Conservation (phyloP, 2,888 invertebrate species). For the Polymixis flavicincta region DNA sequence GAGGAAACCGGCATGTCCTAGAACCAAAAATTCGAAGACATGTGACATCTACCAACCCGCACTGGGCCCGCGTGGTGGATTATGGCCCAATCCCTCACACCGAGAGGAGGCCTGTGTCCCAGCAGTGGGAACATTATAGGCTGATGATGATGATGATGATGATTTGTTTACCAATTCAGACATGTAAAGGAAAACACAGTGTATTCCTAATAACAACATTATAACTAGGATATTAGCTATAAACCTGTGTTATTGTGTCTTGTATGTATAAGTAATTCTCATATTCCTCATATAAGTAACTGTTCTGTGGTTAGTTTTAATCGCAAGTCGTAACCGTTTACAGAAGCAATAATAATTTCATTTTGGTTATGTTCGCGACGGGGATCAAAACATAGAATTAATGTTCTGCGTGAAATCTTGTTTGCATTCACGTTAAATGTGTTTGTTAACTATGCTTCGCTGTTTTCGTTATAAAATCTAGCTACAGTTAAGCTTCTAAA, state of each 20-base stretch:
- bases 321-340: slow-evolving; percentile 86
- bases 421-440: slow-evolving; percentile 78
- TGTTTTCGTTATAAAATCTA: slow-evolving; percentile 78
- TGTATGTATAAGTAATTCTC: slow-evolving; percentile 57
- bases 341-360: slow-evolving; percentile 88
- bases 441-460: slow-evolving; percentile 64
- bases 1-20: too few species aligned
- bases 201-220: slow-evolving; percentile 74
- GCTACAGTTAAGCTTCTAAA: slow-evolving; percentile 49
- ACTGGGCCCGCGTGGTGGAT: too few species aligned
- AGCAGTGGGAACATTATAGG: too few species aligned
- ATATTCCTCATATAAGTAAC: slow-evolving; percentile 64
- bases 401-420: slow-evolving; percentile 74
- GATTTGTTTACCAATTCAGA: not conserved
- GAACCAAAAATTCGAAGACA: too few species aligned
- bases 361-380: slow-evolving; percentile 77
- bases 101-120: too few species aligned
- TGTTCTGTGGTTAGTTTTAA: slow-evolving; percentile 86
- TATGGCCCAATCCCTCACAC: too few species aligned
- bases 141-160: too few species aligned
- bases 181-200: not conserved
- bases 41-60: too few species aligned
- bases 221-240: slow-evolving; percentile 77
- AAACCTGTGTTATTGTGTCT: slow-evolving; percentile 66
- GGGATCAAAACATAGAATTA: slow-evolving; percentile 84